Evolutionary conservation across 2,888 invertebrate genomes (phyloP).

Genomic region (Mesorhabditis sp.): DNA sequence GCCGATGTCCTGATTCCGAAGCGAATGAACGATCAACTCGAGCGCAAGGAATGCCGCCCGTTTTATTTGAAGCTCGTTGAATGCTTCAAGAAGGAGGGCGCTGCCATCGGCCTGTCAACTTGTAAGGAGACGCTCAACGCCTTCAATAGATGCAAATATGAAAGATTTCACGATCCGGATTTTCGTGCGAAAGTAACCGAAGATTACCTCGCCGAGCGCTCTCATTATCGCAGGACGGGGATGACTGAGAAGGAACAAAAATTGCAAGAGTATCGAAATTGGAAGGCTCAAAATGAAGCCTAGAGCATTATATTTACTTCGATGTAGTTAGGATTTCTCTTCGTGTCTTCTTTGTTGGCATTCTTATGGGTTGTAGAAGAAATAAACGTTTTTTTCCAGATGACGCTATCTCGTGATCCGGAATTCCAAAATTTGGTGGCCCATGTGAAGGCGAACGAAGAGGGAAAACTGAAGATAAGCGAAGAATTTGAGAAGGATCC

Average conservation of each 20-base stretch:
- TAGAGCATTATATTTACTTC: background rate
- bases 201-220: slow-evolving; percentile 41
- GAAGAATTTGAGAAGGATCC: slow-evolving; percentile 78
- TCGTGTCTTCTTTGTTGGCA: background rate
- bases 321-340: background rate
- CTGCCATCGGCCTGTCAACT: slow-evolving; percentile 38
- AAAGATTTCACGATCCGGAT: slow-evolving; percentile 52
- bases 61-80: slow-evolving; percentile 39
- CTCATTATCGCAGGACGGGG: slow-evolving; percentile 34
- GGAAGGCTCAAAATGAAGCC: slow-evolving; percentile 38
- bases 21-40: slow-evolving; percentile 79
- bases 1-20: slow-evolving; percentile 82
- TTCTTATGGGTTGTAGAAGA: background rate
- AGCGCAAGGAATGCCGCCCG: slow-evolving; percentile 71
- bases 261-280: slow-evolving; percentile 47
- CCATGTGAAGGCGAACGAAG: slow-evolving; percentile 72
- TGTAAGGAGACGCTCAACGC: slow-evolving; percentile 45
- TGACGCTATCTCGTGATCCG: slow-evolving; percentile 67
- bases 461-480: slow-evolving; percentile 73
- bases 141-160: slow-evolving; percentile 50
- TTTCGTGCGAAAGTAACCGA: slow-evolving; percentile 49
- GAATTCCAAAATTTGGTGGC: slow-evolving; percentile 75
- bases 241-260: slow-evolving; percentile 43
- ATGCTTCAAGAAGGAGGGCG: slow-evolving; percentile 49
- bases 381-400: background rate